Evolutionary conservation across 2,888 invertebrate genomes (phyloP), one percentile per base, ranked within the genome.

Genomic region (Lasioglossum zephyrum): DNA sequence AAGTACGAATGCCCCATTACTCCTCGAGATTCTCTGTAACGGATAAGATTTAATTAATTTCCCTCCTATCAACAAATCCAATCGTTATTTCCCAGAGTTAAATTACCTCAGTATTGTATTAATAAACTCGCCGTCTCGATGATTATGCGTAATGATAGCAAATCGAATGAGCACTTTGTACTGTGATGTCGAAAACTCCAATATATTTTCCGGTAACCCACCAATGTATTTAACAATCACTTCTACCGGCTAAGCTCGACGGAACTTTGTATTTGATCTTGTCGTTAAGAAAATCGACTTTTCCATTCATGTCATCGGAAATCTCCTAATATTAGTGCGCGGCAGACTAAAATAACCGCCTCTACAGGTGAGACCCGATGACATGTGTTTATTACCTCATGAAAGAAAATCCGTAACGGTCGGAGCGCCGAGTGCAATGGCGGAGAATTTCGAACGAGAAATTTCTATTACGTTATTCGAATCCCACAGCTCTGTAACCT

Each of bases 291-390:
- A 47, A 74, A 63, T 73, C 18, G 11, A 41, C n/a, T 11, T 18
- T 63, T 75, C 80, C 36, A 73, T 75, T 84, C 44, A 70, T 47
- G 70, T 60, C 53, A 78, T 69, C 49, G 63, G 18, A 47, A 79
- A 76, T 72, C 44, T 74, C 6, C 11, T 44, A 18, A 2, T 22
- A 57, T 60, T 39, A 16, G n/a, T 77, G n/a, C 4, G 13, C 44
- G 47, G 75, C 9, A 22, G 36, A 80, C 44, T 1, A 81, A 85
- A 87, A 82, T 84, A 83, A 85, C 77, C 53, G 60, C 70, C 70
- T 75, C 39, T 18, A 66, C 82, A 66, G 49, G 81, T 84, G 75
- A 88, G 73, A 82, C 47, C 39, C 72, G 39, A 81, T 85, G 85
- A 87, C 84, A 82, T 81, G 44, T 78, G 69, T 79, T 72, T 82